phyloP scores from a whole-genome alignment of 2,888 invertebrate species.

The Thelaira solivaga region DNA sequence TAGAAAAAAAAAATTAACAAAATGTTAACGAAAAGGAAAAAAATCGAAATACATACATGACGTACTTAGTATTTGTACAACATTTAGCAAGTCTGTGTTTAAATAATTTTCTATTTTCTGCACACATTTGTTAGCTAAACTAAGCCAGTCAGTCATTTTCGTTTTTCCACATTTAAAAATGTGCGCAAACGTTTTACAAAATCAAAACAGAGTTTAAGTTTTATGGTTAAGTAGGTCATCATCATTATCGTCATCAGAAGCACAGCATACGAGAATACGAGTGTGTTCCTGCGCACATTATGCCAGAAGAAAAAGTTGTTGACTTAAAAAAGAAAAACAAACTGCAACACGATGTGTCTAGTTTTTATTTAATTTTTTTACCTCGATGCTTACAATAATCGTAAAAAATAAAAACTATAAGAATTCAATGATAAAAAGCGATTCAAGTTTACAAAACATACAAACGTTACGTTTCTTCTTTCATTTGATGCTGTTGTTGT shows the following conservation, averaged over 20 bases:
- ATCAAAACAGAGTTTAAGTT: conserved; percentile 12
- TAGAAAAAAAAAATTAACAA: too few relatives aligned
- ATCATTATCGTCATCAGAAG: too few relatives aligned
- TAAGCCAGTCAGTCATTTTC: not conserved
- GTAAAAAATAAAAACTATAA: conserved; percentile 24
- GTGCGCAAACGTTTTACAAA: conserved; percentile 35
- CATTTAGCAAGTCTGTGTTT: not conserved
- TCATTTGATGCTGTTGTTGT: not conserved
- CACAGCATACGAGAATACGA: too few relatives aligned
- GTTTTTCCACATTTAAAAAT: conserved; percentile 10
- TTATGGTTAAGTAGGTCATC: conserved; percentile 55
- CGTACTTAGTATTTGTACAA: conserved; percentile 13
- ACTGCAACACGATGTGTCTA: too few relatives aligned
- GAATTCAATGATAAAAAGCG: conserved; percentile 59
- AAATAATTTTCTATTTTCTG: not conserved
- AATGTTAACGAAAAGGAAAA: too few relatives aligned
- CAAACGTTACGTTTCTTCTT: conserved; percentile 37
- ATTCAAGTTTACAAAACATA: conserved; percentile 52
- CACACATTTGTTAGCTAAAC: not conserved
- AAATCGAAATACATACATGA: not conserved
- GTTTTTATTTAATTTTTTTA: conserved; percentile 19
- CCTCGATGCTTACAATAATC: conserved; percentile 9
- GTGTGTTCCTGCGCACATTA: conserved; percentile 22
- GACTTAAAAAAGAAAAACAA: conserved; percentile 5
- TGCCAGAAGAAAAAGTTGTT: conserved; percentile 29